A percentile compares a stretch with the other conserved stretches of the same genome.
phyloP scores from a whole-genome alignment of 1,140 invertebrate species.

The Hesperophylax magnus region DNA sequence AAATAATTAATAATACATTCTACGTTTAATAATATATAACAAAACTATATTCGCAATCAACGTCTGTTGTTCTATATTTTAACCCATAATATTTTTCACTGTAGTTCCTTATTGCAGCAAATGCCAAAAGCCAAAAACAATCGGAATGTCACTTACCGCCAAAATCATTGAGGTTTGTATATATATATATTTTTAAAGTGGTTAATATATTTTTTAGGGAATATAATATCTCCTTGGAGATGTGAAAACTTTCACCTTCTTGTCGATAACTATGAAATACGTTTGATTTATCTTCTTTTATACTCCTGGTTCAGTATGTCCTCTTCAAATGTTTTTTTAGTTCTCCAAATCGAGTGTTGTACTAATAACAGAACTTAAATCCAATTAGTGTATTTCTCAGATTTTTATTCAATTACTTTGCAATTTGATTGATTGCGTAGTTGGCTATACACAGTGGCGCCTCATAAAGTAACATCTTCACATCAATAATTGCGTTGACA shows the following conservation, averaged over 20 bases:
- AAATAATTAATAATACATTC: too few species aligned
- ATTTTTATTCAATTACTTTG: slow-evolving; percentile 26
- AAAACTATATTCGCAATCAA: too few species aligned
- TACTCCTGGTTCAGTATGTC: slow-evolving; percentile 43
- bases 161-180: slow-evolving; percentile 45
- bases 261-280: slow-evolving; percentile 50
- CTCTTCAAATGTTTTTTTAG: slow-evolving; percentile 43
- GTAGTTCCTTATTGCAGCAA: too few species aligned
- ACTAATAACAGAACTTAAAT: too few species aligned
- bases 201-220: neutral
- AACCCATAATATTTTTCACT: too few species aligned
- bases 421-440: slow-evolving; percentile 44
- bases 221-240: slow-evolving; percentile 21
- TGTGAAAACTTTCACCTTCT: slow-evolving; percentile 55
- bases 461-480: too few species aligned
- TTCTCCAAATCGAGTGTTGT: neutral
- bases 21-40: too few species aligned
- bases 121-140: neutral
- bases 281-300: slow-evolving; percentile 50
- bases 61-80: too few species aligned
- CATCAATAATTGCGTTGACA: too few species aligned
- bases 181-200: slow-evolving; percentile 16
- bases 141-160: slow-evolving; percentile 46
- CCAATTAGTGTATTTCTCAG: slow-evolving; percentile 44
- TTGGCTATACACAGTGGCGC: neutral